phyloP scores from a whole-genome alignment of 2,888 invertebrate species.

The Himalopsyche tibetana region DNA sequence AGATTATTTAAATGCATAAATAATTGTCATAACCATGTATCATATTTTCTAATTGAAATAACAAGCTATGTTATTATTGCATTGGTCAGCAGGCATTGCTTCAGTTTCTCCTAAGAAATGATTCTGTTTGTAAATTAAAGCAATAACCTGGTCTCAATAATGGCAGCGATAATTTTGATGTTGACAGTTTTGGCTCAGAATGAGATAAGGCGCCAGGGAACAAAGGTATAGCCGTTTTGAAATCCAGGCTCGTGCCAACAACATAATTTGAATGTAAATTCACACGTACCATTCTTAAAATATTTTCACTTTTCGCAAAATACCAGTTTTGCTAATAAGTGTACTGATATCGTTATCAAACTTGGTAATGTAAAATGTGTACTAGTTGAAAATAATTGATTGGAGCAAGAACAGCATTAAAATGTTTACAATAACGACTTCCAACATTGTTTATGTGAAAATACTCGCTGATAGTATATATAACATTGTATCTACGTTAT shows the following conservation, averaged over 20 bases:
- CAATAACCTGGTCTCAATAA: slow-evolving; percentile 48
- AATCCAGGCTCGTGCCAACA: slow-evolving; percentile 59
- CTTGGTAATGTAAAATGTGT: slow-evolving; percentile 2
- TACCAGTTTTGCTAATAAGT: slow-evolving; percentile 11
- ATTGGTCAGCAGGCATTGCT: slow-evolving; percentile 31
- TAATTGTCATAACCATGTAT: slow-evolving; percentile 43
- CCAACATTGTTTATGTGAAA: background rate
- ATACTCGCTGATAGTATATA: background rate
- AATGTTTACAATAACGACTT: background rate
- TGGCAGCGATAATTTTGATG: slow-evolving; percentile 53
- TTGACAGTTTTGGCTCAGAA: slow-evolving; percentile 60
- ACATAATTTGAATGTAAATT: slow-evolving; percentile 64
- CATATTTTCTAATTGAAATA: slow-evolving; percentile 42
- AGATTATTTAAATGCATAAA: slow-evolving; percentile 27
- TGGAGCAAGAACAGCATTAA: background rate
- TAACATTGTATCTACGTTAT: background rate
- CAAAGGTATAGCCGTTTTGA: slow-evolving; percentile 53
- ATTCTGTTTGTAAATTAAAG: slow-evolving; percentile 54
- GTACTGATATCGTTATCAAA: background rate
- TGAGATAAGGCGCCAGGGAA: slow-evolving; percentile 59
- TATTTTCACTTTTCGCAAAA: slow-evolving; percentile 36
- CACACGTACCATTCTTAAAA: slow-evolving; percentile 51
- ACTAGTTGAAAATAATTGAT: slow-evolving; percentile 30
- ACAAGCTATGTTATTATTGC: slow-evolving; percentile 42
- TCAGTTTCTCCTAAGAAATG: slow-evolving; percentile 42